Conservation (phyloP, 2,797 vertebrate species). For the Acanthornis magna region DNA sequence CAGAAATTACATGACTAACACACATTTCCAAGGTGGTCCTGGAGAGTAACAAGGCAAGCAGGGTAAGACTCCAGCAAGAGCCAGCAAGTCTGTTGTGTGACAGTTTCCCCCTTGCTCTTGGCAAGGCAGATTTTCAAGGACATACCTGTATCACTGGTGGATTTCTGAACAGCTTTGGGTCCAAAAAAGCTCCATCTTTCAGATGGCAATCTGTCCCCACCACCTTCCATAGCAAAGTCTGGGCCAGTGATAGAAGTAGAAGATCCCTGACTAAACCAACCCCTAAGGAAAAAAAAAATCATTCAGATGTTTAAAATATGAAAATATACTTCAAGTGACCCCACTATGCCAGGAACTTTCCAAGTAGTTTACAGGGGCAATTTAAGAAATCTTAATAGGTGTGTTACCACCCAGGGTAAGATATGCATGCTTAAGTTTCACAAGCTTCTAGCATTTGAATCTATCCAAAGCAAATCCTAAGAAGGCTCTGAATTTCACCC, state of each 20-base stretch:
- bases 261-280: slow-evolving; percentile 77
- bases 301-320: background rate
- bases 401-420: background rate
- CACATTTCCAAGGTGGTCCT: background rate
- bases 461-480: background rate
- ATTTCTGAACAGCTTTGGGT: slow-evolving; percentile 74
- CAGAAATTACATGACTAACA: background rate
- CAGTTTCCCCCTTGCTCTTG: background rate
- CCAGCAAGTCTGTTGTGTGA: background rate
- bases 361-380: background rate
- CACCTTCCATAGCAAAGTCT: slow-evolving; percentile 61
- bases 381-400: background rate
- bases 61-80: background rate
- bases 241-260: slow-evolving; percentile 68
- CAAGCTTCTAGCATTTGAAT: background rate
- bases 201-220: slow-evolving; percentile 58
- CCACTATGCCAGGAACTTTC: background rate
- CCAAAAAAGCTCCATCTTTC: slow-evolving; percentile 80
- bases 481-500: background rate
- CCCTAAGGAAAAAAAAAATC: slow-evolving; percentile 43
- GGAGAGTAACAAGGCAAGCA: background rate
- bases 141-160: slow-evolving; percentile 70
- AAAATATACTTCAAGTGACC: background rate
- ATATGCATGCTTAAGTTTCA: background rate
- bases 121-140: background rate